These are phyloP conservation scores for Phaenicophaeus curvirostris DNA, from an alignment of 2,797 vertebrate genomes.

Conservation along the genomic window DNA sequence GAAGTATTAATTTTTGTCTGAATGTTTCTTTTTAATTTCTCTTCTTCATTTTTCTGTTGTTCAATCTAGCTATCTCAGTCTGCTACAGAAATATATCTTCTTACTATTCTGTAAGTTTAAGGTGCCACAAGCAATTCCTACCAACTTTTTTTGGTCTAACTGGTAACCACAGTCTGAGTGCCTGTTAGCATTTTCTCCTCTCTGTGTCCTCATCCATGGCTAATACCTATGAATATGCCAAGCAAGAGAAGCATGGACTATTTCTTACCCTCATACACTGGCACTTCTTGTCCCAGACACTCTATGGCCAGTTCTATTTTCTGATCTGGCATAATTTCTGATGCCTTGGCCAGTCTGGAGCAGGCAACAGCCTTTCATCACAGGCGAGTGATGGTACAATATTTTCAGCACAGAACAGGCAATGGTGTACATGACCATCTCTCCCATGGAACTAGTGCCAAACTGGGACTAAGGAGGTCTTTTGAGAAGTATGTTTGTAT, in stretches of 20 bases:
- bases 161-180: neutral
- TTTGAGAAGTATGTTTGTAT: constrained; percentile 22
- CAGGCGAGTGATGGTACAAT: neutral
- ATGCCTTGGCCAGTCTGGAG: neutral
- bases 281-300: neutral
- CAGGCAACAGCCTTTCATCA: neutral
- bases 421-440: neutral
- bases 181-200: neutral
- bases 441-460: neutral
- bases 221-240: neutral
- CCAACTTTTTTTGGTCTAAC: neutral
- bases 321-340: neutral
- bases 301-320: neutral
- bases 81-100: neutral
- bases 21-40: neutral
- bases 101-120: neutral
- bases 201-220: neutral
- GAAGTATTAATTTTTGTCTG: neutral
- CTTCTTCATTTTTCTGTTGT: neutral
- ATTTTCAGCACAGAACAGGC: neutral
- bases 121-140: neutral
- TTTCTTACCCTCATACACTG: neutral
- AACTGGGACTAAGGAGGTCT: neutral
- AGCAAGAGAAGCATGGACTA: neutral
- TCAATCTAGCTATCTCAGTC: neutral